Percentiles rank a stretch among this genome's conserved stretches.
phyloP scores from a whole-genome alignment of 2,888 invertebrate species.

The Leucophenga maculata region DNA sequence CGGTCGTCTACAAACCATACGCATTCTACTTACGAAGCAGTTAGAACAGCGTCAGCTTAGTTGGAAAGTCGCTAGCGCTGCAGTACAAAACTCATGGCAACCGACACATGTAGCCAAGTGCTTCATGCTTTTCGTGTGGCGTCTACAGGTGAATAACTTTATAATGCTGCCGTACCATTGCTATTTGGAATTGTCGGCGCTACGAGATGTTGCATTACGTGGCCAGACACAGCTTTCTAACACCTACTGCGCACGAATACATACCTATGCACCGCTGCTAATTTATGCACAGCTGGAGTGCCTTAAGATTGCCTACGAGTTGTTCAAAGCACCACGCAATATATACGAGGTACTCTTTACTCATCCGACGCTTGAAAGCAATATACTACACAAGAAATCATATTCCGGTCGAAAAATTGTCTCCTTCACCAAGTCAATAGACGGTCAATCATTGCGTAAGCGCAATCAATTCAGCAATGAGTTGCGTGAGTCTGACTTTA shows the following conservation, averaged over 20 bases:
- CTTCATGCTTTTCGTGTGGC: slow-evolving; percentile 67
- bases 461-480: slow-evolving; percentile 57
- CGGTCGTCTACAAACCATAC: slow-evolving; percentile 48
- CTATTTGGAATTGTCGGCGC: slow-evolving; percentile 63
- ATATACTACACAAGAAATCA: slow-evolving; percentile 68
- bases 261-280: slow-evolving; percentile 66
- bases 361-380: slow-evolving; percentile 64
- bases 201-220: slow-evolving; percentile 61
- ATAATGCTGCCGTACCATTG: slow-evolving; percentile 62
- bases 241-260: slow-evolving; percentile 63
- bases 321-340: slow-evolving; percentile 68
- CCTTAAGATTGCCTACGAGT: slow-evolving; percentile 63
- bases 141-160: slow-evolving; percentile 58
- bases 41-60: slow-evolving; percentile 62
- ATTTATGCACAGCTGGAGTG: slow-evolving; percentile 67
- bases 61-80: slow-evolving; percentile 70
- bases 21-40: slow-evolving; percentile 70
- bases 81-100: slow-evolving; percentile 71
- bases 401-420: slow-evolving; percentile 71
- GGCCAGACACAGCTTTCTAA: slow-evolving; percentile 59
- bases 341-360: slow-evolving; percentile 69
- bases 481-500: slow-evolving; percentile 66
- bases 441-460: slow-evolving; percentile 64
- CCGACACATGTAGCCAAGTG: slow-evolving; percentile 70
- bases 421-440: slow-evolving; percentile 68